Evolutionary conservation across 2,888 invertebrate genomes (phyloP).

Genomic region (Tetanocera ferruginea): DNA sequence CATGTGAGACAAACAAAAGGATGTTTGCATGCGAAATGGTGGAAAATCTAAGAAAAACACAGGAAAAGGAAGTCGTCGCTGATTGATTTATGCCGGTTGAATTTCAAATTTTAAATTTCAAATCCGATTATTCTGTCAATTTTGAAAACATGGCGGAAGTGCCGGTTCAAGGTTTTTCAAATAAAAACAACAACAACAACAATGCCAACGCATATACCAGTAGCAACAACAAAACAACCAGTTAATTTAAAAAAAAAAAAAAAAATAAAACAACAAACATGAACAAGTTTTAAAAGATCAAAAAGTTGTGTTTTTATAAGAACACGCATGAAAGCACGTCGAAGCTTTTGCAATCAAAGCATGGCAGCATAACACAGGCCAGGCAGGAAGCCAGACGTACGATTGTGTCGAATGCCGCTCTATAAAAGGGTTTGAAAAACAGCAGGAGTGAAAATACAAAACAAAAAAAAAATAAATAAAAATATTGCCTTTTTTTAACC

Average conservation of each 20-base stretch:
- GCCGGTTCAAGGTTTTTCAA: slow-evolving; percentile 12
- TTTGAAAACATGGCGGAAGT: neutral
- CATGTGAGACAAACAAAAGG: slow-evolving; percentile 28
- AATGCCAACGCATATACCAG: no score
- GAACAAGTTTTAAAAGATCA: slow-evolving; percentile 40
- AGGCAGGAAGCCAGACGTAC: neutral
- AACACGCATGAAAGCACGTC: neutral
- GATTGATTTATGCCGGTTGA: slow-evolving; percentile 39
- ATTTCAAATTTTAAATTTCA: slow-evolving; percentile 38
- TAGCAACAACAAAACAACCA: slow-evolving; percentile 4
- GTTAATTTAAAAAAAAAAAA: slow-evolving; percentile 1
- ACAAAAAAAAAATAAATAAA: neutral
- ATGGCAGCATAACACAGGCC: neutral
- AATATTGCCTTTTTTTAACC: neutral
- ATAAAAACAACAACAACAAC: slow-evolving; percentile 16
- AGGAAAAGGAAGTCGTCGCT: slow-evolving; percentile 11
- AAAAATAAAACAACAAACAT: neutral
- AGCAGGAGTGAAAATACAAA: neutral
- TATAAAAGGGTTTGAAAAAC: neutral
- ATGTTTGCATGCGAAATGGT: neutral
- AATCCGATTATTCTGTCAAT: slow-evolving; percentile 32
- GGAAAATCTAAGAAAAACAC: neutral
- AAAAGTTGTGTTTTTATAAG: slow-evolving; percentile 36
- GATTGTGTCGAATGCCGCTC: neutral
- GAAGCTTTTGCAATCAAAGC: neutral